Conservation (phyloP, 1,140 invertebrate genomes). For the Drosophila eugracilis region DNA sequence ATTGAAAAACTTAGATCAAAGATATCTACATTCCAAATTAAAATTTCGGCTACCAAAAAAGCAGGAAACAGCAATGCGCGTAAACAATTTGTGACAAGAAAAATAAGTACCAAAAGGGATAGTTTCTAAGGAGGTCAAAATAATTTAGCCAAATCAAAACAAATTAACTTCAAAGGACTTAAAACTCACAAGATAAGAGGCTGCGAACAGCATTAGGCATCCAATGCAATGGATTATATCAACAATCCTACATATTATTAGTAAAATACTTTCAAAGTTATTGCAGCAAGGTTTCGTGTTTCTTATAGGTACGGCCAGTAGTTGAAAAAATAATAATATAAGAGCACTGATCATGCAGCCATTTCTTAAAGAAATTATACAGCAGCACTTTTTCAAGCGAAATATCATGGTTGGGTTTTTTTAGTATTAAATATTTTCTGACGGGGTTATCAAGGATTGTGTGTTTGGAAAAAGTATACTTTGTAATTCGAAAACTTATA, state of each 20-base stretch:
- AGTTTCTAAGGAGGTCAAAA: not conserved
- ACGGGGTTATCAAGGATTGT: not conserved
- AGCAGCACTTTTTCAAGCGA: slow-evolving; percentile 23
- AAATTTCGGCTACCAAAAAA: not conserved
- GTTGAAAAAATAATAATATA: slow-evolving; percentile 5
- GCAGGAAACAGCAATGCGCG: not conserved
- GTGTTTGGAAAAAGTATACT: too few relatives aligned
- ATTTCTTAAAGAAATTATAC: not conserved
- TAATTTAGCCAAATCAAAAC: not conserved
- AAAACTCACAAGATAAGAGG: slow-evolving; percentile 15
- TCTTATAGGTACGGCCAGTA: not conserved
- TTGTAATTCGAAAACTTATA: too few relatives aligned
- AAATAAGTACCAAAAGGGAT: not conserved
- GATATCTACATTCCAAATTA: not conserved
- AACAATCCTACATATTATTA: not conserved
- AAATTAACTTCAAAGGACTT: not conserved
- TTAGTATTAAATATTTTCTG: not conserved
- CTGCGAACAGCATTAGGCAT: slow-evolving; percentile 3
- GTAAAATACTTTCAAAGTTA: not conserved
- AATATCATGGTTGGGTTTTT: slow-evolving; percentile 21
- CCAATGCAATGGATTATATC: slow-evolving; percentile 1
- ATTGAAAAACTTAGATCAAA: not conserved
- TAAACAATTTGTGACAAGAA: not conserved
- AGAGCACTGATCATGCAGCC: slow-evolving; percentile 28
- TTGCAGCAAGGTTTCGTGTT: not conserved